These are phyloP conservation scores for Caenorhabditis macrosperma DNA, from an alignment of 2,888 invertebrate genomes.

Conservation along the genomic window DNA sequence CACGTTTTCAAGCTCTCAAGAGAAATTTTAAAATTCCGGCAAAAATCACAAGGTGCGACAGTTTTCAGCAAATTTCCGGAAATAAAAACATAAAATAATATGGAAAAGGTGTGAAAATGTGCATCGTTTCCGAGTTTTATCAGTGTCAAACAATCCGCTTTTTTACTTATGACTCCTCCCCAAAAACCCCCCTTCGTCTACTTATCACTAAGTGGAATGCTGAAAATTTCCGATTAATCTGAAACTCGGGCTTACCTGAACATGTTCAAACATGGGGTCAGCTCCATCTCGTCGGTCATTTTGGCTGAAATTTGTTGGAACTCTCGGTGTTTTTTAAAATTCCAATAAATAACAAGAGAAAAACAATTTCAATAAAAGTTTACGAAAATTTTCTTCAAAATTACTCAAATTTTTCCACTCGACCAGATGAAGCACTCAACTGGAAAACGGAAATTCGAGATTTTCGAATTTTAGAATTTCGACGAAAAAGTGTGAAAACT, in stretches of 20 bases:
- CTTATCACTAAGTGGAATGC: background rate
- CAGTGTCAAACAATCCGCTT: slow-evolving; percentile 38
- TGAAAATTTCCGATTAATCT: too few species aligned
- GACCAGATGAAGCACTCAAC: background rate
- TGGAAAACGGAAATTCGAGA: background rate
- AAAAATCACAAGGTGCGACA: too few species aligned
- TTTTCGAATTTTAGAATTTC: background rate
- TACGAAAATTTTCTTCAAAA: too few species aligned
- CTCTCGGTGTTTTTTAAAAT: too few species aligned
- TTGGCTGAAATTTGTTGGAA: too few species aligned
- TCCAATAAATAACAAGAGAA: too few species aligned
- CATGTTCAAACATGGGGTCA: background rate
- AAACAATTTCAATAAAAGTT: background rate
- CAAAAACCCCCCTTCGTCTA: background rate
- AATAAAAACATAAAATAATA: background rate
- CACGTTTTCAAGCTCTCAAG: background rate
- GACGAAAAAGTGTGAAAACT: too few species aligned
- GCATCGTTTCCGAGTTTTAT: slow-evolving; percentile 17
- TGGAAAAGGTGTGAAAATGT: slow-evolving; percentile 43
- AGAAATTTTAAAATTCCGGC: background rate
- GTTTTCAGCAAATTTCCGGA: background rate
- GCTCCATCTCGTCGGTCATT: background rate
- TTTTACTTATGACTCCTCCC: slow-evolving; percentile 1
- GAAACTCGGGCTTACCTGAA: too few species aligned
- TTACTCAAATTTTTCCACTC: background rate